A percentile compares a stretch with the other conserved stretches of the same genome.
Conservation (phyloP, 2,888 invertebrate species). For the Gibbula magus region DNA sequence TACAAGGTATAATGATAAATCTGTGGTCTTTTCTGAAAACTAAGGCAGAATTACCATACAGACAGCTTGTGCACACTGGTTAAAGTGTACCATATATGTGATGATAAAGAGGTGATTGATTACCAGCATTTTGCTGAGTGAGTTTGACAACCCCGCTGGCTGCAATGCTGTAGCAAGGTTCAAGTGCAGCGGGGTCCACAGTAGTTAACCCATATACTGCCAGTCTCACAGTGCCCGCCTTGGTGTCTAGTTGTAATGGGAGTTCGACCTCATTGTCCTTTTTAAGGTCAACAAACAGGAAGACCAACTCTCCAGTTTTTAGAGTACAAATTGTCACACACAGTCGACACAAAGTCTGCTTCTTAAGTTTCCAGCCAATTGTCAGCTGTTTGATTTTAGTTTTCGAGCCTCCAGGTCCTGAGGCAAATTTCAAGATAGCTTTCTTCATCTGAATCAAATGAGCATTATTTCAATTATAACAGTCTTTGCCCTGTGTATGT, state of each 20-base stretch:
- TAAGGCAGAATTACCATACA: too few species aligned
- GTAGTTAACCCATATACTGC: not conserved
- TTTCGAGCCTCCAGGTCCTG: not conserved
- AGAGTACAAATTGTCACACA: conserved; percentile 14
- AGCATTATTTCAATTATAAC: not conserved
- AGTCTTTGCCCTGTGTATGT: too few species aligned
- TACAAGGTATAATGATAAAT: too few species aligned
- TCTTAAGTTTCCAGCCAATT: not conserved
- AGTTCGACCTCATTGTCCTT: not conserved
- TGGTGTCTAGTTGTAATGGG: conserved; percentile 8
- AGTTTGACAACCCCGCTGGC: not conserved
- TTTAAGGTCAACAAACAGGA: conserved; percentile 4
- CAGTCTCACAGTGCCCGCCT: not conserved
- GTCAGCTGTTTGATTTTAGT: not conserved
- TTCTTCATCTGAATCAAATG: not conserved
- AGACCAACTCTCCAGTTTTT: not conserved
- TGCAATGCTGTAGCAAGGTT: not conserved
- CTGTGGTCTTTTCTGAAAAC: too few species aligned
- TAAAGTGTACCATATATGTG: too few species aligned
- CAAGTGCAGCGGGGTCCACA: not conserved
- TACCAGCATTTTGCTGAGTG: too few species aligned
- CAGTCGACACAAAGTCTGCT: not conserved
- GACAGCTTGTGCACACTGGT: too few species aligned
- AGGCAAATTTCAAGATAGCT: not conserved
- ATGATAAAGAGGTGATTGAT: too few species aligned